A percentile compares a stretch with the other conserved stretches of the same genome.
Conservation (phyloP, 2,888 invertebrate species). For the Agrochola circellaris region DNA sequence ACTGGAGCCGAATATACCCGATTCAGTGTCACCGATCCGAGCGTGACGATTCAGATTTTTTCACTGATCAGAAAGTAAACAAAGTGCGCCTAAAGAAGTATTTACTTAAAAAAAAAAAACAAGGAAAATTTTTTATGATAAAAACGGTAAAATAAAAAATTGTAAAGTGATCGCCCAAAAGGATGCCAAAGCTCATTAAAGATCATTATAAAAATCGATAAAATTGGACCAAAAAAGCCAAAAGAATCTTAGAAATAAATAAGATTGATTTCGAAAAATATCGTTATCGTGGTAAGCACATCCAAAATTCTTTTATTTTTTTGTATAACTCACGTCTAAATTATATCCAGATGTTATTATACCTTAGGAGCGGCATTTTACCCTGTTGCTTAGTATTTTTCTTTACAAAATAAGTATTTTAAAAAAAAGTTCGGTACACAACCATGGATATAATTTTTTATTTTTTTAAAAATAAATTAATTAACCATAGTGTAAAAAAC, state of each 20-base stretch:
- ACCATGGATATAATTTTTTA: conserved; percentile 38
- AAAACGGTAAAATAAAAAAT: conserved; percentile 44
- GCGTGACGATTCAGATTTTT: not conserved
- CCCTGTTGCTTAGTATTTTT: conserved; percentile 72
- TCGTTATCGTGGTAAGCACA: conserved; percentile 77
- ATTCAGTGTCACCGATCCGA: not conserved
- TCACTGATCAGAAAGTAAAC: no score
- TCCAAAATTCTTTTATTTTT: conserved; percentile 78
- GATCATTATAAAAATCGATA: conserved; percentile 68
- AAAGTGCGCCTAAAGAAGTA: no score
- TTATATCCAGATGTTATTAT: conserved; percentile 60
- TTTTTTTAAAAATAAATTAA: not conserved
- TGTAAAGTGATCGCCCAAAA: conserved; percentile 55
- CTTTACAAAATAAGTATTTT: conserved; percentile 29
- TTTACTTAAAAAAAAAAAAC: not conserved
- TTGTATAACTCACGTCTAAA: conserved; percentile 61
- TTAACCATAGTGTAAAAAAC: conserved; percentile 18
- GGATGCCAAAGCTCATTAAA: conserved; percentile 58
- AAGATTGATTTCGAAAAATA: conserved; percentile 81
- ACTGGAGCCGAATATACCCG: not conserved
- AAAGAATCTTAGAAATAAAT: conserved; percentile 72
- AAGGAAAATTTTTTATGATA: not conserved
- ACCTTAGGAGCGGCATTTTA: conserved; percentile 69
- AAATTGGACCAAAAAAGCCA: conserved; percentile 73
- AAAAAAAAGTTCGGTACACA: conserved; percentile 32